phyloP scores from a whole-genome alignment of 1,140 invertebrate genomes.

The Neodiprion lecontei region DNA sequence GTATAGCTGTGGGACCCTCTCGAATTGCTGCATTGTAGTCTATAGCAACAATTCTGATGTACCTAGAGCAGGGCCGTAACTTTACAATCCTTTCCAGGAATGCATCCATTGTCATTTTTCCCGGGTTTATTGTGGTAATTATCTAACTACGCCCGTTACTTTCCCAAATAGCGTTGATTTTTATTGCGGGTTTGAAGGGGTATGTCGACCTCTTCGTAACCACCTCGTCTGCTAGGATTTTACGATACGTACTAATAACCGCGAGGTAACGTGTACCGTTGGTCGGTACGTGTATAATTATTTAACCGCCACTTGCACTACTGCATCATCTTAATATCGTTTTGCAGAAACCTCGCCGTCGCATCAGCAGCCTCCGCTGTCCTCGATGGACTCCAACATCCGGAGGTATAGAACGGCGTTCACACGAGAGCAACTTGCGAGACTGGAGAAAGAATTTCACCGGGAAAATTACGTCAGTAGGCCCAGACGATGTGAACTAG shows the following conservation, averaged over 20 bases:
- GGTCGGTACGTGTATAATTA: background rate
- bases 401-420: conserved; percentile 97
- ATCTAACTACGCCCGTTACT: conserved; percentile 25
- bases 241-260: too few relatives aligned
- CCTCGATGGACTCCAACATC: conserved; percentile 70
- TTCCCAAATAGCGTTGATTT: background rate
- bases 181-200: background rate
- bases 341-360: conserved; percentile 25
- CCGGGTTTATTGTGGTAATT: conserved; percentile 38
- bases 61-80: background rate
- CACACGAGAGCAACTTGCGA: conserved; percentile 90
- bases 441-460: conserved; percentile 97
- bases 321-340: too few relatives aligned
- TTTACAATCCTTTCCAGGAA: conserved; percentile 32
- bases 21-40: too few relatives aligned
- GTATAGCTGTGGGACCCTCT: too few relatives aligned
- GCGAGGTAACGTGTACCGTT: background rate
- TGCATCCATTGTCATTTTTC: conserved; percentile 2
- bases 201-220: background rate
- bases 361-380: conserved; percentile 40
- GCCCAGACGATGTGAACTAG: conserved; percentile 94
- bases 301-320: too few relatives aligned
- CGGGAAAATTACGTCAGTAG: conserved; percentile 98
- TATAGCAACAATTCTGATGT: background rate
- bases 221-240: background rate